Evolutionary conservation across 2,113 vertebrate species (phyloP), one percentile per base, ranked within the genome.

Genomic region (Ploceus nigricollis): DNA sequence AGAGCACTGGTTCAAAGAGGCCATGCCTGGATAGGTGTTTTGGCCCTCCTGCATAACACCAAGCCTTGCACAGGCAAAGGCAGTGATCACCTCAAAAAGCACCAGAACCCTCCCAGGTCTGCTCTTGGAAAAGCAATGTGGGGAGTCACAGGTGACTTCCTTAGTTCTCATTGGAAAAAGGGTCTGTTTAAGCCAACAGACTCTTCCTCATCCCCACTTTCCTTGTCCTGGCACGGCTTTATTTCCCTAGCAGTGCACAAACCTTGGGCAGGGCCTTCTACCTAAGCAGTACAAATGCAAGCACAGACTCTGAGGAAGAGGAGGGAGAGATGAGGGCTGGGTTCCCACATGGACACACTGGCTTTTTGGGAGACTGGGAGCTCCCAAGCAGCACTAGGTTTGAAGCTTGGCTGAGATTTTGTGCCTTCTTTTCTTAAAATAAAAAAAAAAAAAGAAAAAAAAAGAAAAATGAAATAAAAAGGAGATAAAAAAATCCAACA

Each of bases 341-440:
- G 72, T 85, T 97, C 82, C 63, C 60, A 37, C 31, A 23, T 27
- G 66, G 66, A 69, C 42, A 39, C 37, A 47, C 13, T 73, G 60
- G 53, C 18, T 90, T 61, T 65, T 44, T 45, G 88, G 64, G 93
- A 93, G 60, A 60, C 9, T 64, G n/a, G 44, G 44, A 45, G 40
- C 48, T 90, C 77, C 93, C 77, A 47, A 56, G 76, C 85, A 94
- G 72, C 72, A 35, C 82, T 80, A 75, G 71, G 65, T 88, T 96
- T 94, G 87, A 96, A 94, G 82, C 84, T 94, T 96, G 94, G 94
- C 94, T 96, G 96, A 97, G 96, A 92, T 96, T 95, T 95, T 96
- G 94, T 97, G 95, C 95, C 96, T 97, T 97, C 50, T 95, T 96
- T 95, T 91, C 93, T 93, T 92, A 93, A 94, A 76, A 85, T 31